Percentiles rank a stretch among this genome's conserved stretches.
phyloP scores from a whole-genome alignment of 2,113 vertebrate genomes.

The Spheniscus mendiculus region DNA sequence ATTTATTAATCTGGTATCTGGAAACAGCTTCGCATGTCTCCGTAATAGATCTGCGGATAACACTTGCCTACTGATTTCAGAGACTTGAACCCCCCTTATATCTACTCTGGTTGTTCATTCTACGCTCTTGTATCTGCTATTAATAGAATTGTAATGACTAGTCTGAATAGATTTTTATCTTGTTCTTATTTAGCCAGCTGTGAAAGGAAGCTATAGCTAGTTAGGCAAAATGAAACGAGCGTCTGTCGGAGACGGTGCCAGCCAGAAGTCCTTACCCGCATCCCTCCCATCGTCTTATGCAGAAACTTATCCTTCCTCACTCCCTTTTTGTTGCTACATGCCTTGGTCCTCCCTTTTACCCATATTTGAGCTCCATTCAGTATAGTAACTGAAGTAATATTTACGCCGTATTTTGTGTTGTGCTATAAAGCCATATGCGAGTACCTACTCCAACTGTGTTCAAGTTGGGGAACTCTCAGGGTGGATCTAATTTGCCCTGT shows the following conservation, averaged over 20 bases:
- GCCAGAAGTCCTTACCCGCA: background rate
- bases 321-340: background rate
- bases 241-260: background rate
- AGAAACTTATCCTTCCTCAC: background rate
- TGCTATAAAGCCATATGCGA: background rate
- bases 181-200: background rate
- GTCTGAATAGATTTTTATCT: conserved; percentile 2
- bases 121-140: background rate
- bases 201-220: background rate
- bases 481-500: background rate
- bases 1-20: background rate
- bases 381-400: background rate
- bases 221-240: background rate
- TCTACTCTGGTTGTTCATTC: background rate
- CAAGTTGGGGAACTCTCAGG: background rate
- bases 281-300: background rate
- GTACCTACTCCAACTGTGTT: background rate
- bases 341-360: background rate
- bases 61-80: background rate
- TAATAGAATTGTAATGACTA: background rate
- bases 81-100: background rate
- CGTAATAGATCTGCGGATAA: background rate
- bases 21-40: background rate
- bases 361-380: background rate
- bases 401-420: background rate